A percentile compares a stretch with the other conserved stretches of the same genome.
Evolutionary conservation across 2,888 invertebrate species (phyloP).

Genomic region (Amphimallon solstitiale): DNA sequence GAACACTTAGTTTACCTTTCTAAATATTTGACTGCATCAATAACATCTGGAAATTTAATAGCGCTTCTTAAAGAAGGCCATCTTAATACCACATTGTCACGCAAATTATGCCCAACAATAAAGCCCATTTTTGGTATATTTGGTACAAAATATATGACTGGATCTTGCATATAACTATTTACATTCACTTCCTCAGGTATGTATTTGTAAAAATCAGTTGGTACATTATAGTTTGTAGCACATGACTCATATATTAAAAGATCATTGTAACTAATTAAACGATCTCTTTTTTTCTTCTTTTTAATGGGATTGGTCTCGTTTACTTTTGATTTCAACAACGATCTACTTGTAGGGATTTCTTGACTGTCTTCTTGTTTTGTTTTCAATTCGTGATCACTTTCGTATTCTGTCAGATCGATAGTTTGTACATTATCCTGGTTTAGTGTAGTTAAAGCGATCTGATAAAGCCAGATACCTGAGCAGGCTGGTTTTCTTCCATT

Average conservation of each 20-base stretch:
- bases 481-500: conserved; percentile 42
- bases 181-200: not conserved
- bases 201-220: not conserved
- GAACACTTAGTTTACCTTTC: conserved; percentile 43
- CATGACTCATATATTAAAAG: conserved; percentile 13
- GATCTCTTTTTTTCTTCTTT: not conserved
- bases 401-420: conserved; percentile 46
- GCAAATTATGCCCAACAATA: conserved; percentile 35
- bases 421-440: conserved; percentile 25
- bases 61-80: conserved; percentile 39
- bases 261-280: not conserved
- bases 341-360: not conserved
- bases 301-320: not conserved
- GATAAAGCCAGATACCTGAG: conserved; percentile 46
- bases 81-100: conserved; percentile 30
- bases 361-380: not conserved
- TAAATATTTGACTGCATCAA: conserved; percentile 42
- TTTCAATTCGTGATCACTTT: conserved; percentile 42
- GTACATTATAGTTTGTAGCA: conserved; percentile 11
- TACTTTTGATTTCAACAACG: not conserved
- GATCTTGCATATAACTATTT: not conserved
- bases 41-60: conserved; percentile 35
- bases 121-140: conserved; percentile 43
- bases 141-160: conserved; percentile 36
- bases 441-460: not conserved